phyloP scores from a whole-genome alignment of 1,140 invertebrate genomes.

The Drosophila kepulauana region DNA sequence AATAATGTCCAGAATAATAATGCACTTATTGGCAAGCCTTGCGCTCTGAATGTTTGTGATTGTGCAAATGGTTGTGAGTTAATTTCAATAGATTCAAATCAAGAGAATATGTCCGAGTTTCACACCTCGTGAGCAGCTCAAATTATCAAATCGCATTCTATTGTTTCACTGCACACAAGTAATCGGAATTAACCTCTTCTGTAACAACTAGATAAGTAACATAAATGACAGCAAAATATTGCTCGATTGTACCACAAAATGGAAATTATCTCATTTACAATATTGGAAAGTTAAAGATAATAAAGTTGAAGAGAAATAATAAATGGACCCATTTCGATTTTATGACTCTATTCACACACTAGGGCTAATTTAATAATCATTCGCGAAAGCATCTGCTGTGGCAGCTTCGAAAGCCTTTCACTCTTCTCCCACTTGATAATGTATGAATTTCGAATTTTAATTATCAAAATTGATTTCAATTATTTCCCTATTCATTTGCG shows the following conservation, averaged over 20 bases:
- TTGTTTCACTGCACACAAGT: not conserved
- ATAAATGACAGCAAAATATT: not conserved
- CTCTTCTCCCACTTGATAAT: not conserved
- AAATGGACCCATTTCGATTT: constrained; percentile 1
- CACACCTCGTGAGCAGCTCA: not conserved
- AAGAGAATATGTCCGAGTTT: constrained; percentile 2
- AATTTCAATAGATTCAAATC: not conserved
- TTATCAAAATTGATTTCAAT: constrained; percentile 14
- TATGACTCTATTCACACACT: not conserved
- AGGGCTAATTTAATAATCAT: not conserved
- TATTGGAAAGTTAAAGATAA: no score
- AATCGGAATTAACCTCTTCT: not conserved
- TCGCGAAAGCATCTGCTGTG: not conserved
- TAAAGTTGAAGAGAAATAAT: not conserved
- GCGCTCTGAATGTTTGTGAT: constrained; percentile 6
- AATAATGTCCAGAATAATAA: constrained; percentile 22
- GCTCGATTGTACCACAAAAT: no score
- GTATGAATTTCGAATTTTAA: constrained; percentile 1
- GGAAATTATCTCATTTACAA: no score
- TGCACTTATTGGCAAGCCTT: not conserved
- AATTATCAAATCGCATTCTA: constrained; percentile 10
- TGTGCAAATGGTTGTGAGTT: not conserved
- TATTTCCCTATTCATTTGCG: constrained; percentile 8
- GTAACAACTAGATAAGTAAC: not conserved
- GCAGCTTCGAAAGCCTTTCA: not conserved